Percentiles rank a stretch among this genome's conserved stretches.
Evolutionary conservation across 2,888 invertebrate species (phyloP).

Genomic region (Fabriciana adippe): DNA sequence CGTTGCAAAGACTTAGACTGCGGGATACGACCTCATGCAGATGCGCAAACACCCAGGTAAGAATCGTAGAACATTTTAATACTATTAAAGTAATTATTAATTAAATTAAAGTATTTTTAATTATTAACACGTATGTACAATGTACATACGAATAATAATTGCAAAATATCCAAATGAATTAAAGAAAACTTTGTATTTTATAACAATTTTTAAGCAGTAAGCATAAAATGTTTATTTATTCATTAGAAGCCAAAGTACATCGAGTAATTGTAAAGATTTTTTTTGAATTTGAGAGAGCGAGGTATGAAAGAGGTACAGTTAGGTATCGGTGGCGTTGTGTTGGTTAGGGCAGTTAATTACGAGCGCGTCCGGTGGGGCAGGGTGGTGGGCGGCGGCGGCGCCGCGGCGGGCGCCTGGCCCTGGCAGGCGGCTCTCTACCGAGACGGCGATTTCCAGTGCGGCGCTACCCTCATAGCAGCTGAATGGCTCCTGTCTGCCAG

Average conservation of each 20-base stretch:
- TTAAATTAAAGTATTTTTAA: too few relatives aligned
- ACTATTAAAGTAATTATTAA: too few relatives aligned
- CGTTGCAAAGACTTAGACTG: constrained; percentile 87
- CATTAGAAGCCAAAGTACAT: background rate
- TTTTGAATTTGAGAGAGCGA: background rate
- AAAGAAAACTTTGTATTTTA: too few relatives aligned
- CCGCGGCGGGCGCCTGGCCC: constrained; percentile 90
- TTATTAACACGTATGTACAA: too few relatives aligned
- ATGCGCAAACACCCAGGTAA: constrained; percentile 86
- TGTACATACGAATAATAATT: background rate
- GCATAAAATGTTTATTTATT: too few relatives aligned
- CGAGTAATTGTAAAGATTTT: background rate
- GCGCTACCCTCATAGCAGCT: constrained; percentile 87
- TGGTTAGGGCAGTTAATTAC: constrained; percentile 58
- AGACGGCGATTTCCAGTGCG: constrained; percentile 92
- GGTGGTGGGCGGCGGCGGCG: constrained; percentile 91
- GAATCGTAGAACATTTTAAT: background rate
- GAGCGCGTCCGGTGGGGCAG: constrained; percentile 81
- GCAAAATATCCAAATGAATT: too few relatives aligned
- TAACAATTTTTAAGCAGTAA: too few relatives aligned
- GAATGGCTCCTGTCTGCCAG: constrained; percentile 90
- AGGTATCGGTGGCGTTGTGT: constrained; percentile 37
- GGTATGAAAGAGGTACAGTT: constrained; percentile 27
- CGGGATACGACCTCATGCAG: constrained; percentile 86
- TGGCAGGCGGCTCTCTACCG: constrained; percentile 94